Evolutionary conservation across 2,797 vertebrate genomes (phyloP).

Genomic region (Chaunax sp.): DNA sequence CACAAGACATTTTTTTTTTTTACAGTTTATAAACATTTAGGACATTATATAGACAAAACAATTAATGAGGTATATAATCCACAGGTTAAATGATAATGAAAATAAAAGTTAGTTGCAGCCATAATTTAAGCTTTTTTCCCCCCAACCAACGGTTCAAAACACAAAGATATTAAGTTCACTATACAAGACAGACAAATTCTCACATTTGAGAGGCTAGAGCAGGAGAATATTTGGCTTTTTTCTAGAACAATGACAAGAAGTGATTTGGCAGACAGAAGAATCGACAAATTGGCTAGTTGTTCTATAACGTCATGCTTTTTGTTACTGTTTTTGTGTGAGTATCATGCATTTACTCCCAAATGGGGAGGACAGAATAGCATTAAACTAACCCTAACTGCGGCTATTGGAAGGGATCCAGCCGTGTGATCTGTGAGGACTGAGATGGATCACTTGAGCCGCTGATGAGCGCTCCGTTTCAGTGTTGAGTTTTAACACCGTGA

Average conservation of each 20-base stretch:
- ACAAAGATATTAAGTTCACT: neutral
- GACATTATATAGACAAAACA: neutral
- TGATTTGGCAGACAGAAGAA: neutral
- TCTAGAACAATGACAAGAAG: neutral
- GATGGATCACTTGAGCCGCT: constrained; percentile 62
- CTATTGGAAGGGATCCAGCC: constrained; percentile 26
- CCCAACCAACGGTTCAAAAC: neutral
- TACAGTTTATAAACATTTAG: neutral
- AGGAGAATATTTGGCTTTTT: neutral
- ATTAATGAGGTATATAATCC: neutral
- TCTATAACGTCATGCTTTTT: neutral
- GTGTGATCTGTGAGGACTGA: constrained; percentile 50
- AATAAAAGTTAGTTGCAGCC: neutral
- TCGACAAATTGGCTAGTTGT: neutral
- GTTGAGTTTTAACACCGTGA: constrained; percentile 71
- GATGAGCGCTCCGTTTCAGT: constrained; percentile 67
- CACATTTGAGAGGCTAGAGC: neutral
- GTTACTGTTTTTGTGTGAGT: neutral
- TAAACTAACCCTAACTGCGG: neutral
- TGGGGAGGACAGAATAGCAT: neutral
- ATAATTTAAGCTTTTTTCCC: neutral
- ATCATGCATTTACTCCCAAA: neutral
- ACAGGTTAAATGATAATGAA: neutral
- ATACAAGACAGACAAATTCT: neutral
- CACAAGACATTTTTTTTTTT: neutral